phyloP scores from a whole-genome alignment of 2,888 invertebrate species.

The Drosophila ezoana region DNA sequence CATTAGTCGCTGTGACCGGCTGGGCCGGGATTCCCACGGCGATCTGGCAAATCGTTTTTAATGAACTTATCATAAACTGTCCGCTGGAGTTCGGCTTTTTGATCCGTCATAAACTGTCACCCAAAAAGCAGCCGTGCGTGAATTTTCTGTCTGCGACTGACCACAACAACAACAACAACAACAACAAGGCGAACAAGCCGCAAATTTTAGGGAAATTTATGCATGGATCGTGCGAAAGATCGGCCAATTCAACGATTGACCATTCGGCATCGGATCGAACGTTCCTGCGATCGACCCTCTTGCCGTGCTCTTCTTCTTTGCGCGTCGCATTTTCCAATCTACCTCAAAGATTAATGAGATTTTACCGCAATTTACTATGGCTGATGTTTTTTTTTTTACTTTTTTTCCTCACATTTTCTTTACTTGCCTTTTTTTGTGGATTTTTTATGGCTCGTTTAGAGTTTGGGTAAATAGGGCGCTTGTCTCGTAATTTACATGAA shows the following conservation, averaged over 20 bases:
- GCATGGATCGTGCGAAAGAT: slow-evolving; percentile 45
- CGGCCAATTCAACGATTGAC: slow-evolving; percentile 8
- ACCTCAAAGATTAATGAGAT: slow-evolving; percentile 71
- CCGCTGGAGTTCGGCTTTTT: slow-evolving; percentile 5
- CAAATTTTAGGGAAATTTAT: slow-evolving; percentile 66
- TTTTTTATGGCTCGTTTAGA: slow-evolving; percentile 77
- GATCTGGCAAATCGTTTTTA: slow-evolving; percentile 64
- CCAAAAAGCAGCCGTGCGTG: slow-evolving; percentile 65
- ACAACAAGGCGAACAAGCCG: slow-evolving; percentile 39
- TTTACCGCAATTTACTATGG: slow-evolving; percentile 61
- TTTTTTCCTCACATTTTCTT: slow-evolving; percentile 28
- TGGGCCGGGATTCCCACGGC: slow-evolving; percentile 59
- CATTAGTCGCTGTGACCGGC: slow-evolving; percentile 9
- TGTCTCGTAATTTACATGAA: slow-evolving; percentile 82
- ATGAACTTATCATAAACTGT: slow-evolving; percentile 76
- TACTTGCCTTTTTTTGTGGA: slow-evolving; percentile 36
- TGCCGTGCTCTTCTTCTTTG: neutral
- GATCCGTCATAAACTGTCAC: slow-evolving; percentile 41
- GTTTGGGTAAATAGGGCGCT: slow-evolving; percentile 65
- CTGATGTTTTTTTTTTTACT: slow-evolving; percentile 39
- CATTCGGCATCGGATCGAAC: slow-evolving; percentile 13
- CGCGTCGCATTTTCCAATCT: slow-evolving; percentile 30
- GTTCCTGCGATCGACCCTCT: slow-evolving; percentile 19
- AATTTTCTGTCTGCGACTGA: slow-evolving; percentile 54
- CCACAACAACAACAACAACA: slow-evolving; percentile 38